Conservation (phyloP, 92 coral and sea anemone genomes). For the Muricea muricata region DNA sequence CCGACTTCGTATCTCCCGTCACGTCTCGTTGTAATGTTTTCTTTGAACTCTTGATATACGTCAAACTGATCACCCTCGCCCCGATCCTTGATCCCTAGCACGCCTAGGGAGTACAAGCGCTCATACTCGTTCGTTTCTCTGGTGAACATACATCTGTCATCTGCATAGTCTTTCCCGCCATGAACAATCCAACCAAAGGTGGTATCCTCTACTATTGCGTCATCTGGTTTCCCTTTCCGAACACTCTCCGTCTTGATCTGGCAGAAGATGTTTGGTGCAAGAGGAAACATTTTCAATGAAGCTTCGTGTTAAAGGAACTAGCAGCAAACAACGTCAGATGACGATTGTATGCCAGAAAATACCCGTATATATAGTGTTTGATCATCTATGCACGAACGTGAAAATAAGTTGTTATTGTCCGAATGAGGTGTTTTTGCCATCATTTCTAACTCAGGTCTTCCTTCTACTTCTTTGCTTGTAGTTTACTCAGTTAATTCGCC, state of each 20-base stretch:
- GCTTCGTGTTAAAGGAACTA: too few species aligned
- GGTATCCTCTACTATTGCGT: constrained; percentile 52
- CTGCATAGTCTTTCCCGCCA: constrained; percentile 28
- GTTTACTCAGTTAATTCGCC: too few species aligned
- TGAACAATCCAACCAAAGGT: constrained; percentile 68
- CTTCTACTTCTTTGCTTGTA: too few species aligned
- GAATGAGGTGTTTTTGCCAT: too few species aligned
- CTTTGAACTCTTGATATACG: constrained; percentile 47
- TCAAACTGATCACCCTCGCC: constrained; percentile 10
- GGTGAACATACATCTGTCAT: not conserved
- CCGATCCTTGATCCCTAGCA: constrained; percentile 3
- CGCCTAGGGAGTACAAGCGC: not conserved
- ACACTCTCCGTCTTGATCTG: constrained; percentile 54
- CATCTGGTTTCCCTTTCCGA: constrained; percentile 58
- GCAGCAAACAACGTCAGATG: too few species aligned
- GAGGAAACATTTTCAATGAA: too few species aligned
- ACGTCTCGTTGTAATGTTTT: constrained; percentile 29
- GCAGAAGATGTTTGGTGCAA: too few species aligned
- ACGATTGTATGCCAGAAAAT: too few species aligned
- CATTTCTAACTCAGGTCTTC: too few species aligned
- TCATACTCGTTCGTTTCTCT: constrained; percentile 6
- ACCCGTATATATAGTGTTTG: too few species aligned
- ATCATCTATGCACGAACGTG: too few species aligned
- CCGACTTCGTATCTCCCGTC: constrained; percentile 65
- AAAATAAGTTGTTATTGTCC: too few species aligned